phyloP scores from a whole-genome alignment of 2,888 invertebrate species.

The Nebria brevicollis region DNA sequence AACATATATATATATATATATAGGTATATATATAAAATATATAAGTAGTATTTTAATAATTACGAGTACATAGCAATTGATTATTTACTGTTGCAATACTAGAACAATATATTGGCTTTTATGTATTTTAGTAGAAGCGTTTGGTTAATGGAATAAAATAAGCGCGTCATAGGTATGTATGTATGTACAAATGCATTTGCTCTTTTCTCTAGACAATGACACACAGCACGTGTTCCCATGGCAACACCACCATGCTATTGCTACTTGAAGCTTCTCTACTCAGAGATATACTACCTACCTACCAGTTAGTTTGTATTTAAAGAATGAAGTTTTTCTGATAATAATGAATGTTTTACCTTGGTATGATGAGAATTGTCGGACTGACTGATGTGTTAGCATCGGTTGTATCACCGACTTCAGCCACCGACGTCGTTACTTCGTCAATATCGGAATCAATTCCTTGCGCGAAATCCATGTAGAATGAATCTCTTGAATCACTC shows the following conservation, averaged over 20 bases:
- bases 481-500: slow-evolving; percentile 87
- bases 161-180: background rate
- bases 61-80: too few relatives aligned
- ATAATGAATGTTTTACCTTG: slow-evolving; percentile 19
- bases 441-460: slow-evolving; percentile 91
- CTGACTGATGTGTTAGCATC: slow-evolving; percentile 60
- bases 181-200: background rate
- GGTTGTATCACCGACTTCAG: slow-evolving; percentile 60
- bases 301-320: background rate
- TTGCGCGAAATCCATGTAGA: slow-evolving; percentile 91
- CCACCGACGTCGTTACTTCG: slow-evolving; percentile 77
- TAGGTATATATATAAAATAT: background rate
- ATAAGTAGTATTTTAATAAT: background rate
- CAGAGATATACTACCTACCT: background rate
- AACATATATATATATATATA: background rate
- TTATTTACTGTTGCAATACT: background rate
- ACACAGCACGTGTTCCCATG: background rate
- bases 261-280: background rate
- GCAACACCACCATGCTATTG: background rate
- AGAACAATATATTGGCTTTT: background rate
- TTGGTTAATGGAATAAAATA: too few relatives aligned
- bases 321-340: background rate
- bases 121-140: too few relatives aligned
- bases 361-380: slow-evolving; percentile 62
- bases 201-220: background rate